Conservation (phyloP, 2,888 invertebrate species). For the Globia sparganii region DNA sequence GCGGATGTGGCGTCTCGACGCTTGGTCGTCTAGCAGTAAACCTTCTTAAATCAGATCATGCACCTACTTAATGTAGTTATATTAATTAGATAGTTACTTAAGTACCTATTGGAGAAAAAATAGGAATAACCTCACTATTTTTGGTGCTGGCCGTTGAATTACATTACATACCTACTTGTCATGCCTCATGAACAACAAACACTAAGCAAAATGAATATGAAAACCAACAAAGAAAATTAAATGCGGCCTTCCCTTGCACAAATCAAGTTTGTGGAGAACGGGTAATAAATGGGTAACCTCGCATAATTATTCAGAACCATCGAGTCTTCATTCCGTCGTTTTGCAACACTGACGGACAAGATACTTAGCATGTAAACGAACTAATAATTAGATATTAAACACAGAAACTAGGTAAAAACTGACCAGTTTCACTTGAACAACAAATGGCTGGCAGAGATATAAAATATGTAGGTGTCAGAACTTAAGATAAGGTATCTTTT, state of each 20-base stretch:
- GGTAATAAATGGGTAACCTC: constrained; percentile 20
- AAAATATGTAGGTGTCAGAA: background rate
- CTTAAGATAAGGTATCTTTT: constrained; percentile 19
- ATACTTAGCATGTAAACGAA: constrained; percentile 55
- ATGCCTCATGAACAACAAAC: background rate
- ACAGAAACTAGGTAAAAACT: constrained; percentile 27
- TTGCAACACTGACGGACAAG: constrained; percentile 56
- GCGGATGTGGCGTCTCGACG: no score
- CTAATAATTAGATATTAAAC: constrained; percentile 49
- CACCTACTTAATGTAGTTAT: no score
- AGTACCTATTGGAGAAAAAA: no score
- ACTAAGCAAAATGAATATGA: background rate
- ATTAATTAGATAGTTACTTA: no score
- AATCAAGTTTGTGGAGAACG: constrained; percentile 23
- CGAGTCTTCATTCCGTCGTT: constrained; percentile 44
- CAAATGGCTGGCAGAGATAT: constrained; percentile 1
- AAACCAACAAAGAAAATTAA: constrained; percentile 24
- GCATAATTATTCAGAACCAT: constrained; percentile 45
- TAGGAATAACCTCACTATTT: no score
- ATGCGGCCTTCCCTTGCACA: constrained; percentile 34
- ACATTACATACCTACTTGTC: background rate
- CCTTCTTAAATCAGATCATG: no score
- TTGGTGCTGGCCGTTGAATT: background rate
- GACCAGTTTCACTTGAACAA: constrained; percentile 43
- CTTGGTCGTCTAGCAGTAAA: no score